phyloP scores from a whole-genome alignment of 2,888 invertebrate species.

The Troilus luridus region DNA sequence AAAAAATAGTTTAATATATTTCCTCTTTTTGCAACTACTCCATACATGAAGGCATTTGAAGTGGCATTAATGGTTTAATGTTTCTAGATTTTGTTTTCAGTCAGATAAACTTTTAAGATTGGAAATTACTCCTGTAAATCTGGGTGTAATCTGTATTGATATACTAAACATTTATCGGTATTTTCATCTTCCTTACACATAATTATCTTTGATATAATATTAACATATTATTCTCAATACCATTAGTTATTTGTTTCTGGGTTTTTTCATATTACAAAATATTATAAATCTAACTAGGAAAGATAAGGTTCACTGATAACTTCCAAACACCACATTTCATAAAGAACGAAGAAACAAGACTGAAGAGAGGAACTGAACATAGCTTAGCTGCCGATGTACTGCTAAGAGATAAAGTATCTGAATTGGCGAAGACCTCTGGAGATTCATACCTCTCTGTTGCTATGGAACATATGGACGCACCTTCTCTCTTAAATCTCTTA shows the following conservation, averaged over 20 bases:
- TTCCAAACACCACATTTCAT: not conserved
- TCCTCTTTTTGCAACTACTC: no score
- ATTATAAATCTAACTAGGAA: not conserved
- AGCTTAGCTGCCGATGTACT: not conserved
- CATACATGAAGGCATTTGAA: no score
- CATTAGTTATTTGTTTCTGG: no score
- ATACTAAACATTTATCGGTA: not conserved
- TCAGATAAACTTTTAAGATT: not conserved
- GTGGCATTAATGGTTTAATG: no score
- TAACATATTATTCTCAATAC: no score
- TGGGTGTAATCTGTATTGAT: not conserved
- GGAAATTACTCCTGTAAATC: not conserved
- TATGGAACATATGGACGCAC: slow-evolving; percentile 45
- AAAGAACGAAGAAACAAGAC: not conserved
- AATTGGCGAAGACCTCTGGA: not conserved
- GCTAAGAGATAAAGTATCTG: slow-evolving; percentile 20
- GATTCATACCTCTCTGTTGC: slow-evolving; percentile 4
- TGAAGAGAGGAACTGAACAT: not conserved
- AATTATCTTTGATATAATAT: not conserved
- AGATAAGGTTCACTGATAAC: not conserved
- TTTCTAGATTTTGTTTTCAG: no score
- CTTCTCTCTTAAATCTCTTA: slow-evolving; percentile 39
- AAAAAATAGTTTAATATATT: no score
- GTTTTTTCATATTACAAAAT: not conserved
- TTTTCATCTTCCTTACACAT: not conserved